These are phyloP conservation scores for Lepus europaeus DNA, from an alignment of 2,113 vertebrate genomes.

Conservation along the genomic window DNA sequence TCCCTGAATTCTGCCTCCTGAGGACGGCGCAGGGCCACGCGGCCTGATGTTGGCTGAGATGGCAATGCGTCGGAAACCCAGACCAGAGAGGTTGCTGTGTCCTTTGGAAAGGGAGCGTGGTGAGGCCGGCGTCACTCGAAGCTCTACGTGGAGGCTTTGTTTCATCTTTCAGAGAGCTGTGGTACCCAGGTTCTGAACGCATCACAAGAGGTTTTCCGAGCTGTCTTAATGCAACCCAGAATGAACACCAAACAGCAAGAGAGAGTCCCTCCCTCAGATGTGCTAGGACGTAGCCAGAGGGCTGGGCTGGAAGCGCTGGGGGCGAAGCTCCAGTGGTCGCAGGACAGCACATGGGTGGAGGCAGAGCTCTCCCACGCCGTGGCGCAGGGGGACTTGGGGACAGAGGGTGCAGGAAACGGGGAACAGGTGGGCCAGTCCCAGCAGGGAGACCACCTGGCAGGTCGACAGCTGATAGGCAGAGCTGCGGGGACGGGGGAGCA, in stretches of 20 bases:
- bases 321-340: neutral
- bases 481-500: no score
- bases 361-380: neutral
- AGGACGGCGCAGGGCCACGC: neutral
- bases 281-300: neutral
- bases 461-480: neutral
- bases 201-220: conserved; percentile 1
- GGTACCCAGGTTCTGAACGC: neutral
- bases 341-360: rapidly evolving
- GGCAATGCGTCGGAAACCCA: neutral
- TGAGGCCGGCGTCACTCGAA: neutral
- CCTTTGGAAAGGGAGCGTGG: conserved; percentile 33
- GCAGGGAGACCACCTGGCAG: neutral
- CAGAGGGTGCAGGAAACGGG: neutral
- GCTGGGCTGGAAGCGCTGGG: neutral
- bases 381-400: neutral
- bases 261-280: neutral
- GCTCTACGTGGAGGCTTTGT: neutral
- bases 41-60: neutral
- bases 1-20: neutral
- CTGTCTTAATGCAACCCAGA: neutral
- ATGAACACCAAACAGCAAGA: neutral
- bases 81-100: neutral
- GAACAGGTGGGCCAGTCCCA: neutral
- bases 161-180: neutral